Base-by-base conservation (phyloP, 2,888 invertebrate genomes). In the Dynastes grantii region DNA sequence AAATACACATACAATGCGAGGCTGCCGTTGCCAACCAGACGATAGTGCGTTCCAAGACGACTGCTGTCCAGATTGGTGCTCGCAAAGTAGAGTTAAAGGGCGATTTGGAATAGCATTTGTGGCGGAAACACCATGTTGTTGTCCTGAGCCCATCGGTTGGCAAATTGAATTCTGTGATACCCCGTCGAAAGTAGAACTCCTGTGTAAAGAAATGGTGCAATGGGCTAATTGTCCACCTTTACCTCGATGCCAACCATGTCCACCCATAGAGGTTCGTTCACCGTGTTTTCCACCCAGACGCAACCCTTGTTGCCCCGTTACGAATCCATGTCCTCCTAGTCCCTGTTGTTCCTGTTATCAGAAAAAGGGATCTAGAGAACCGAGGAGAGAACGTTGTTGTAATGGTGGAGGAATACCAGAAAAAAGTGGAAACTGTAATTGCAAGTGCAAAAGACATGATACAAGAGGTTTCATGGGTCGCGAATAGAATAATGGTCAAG, bases 71-170 rank as follows among this genome's bases (percentile, higher is more conserved):
- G 77, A 79, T 65, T 79, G 79, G 79, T 77, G 79, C 37, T 58
- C 75, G 40, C 67, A 29, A 8, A 51, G 49, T n/a, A 81, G 81
- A 78, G 83, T 83, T 1, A 86, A 84, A 81, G 88, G 87, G n/a
- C 85, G 86, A 67, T 88, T 88, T 78, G 88, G 88, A 9, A 79
- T 88, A 27, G 88, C 88, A 4, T 88, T 87, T 82, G 81, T 88
- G 9, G 81, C 85, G 4, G 87, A 88, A 80, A 85, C 85, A 0
- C 85, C 86, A 9, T 83, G 84, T 75, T 84, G 83, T 49, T 81
- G 80, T 37, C 83, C 82, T 13, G 84, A 84, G 77, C 87, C 88
- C 1, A 83, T 84, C 53, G 88, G 87, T 11, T 88, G 88, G 88
- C 86, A 88, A 79, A 83, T 88, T 3, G 87, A 88, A 81, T 87